Base-by-base conservation (phyloP, 2,113 vertebrate genomes). In the Centropus bengalensis region DNA sequence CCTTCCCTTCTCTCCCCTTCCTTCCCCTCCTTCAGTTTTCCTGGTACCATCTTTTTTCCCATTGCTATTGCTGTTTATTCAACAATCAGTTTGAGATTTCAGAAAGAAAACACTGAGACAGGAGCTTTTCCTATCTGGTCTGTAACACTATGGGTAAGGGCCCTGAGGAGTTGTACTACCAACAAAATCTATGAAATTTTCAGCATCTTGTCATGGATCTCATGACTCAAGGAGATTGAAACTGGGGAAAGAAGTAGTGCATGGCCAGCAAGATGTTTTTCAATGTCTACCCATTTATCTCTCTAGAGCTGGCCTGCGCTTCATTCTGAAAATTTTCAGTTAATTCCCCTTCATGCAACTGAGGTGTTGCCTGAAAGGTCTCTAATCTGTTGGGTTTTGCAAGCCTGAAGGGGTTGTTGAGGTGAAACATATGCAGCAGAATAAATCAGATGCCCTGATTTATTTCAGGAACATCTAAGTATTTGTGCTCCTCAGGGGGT, bases 71-170 rank as follows among this genome's bases (percentile, higher is more conserved):
- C 21, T 62, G n/a, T 22, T 52, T 69, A 45, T 42, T 63, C 66
- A 80, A 47, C 16, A 36, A 5, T 33, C 10, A 81, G 38, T 14
- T 36, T 40, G 59, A 69, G 51, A 69, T 45, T 69, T 70, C 69
- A 67, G 23, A 66, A 64, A 77, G 66, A 84, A 56, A 44, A 69
- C 47, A n/a, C 18, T 56, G 28, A 52, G 11, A 28, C 10, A 73
- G 45, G 22, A 91, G 33, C 7, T 54, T 44, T 56, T 23, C 27
- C 33, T 54, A 33, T 44, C 45, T 20, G 23, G 32, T 30, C 51
- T 70, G 0, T 16, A 62, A 62, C 12, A 16, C 19, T 2, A 1
- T 5, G 8, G 30, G 16, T 30, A 66, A 85, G 1, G 11, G 49
- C 22, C 28, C 58, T 33, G 27, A 76, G 62, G 30, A 85, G 62